A percentile compares a stretch with the other conserved stretches of the same genome.
These are phyloP conservation scores for Philaethria dido DNA, from an alignment of 2,888 invertebrate genomes.

Conservation along the genomic window DNA sequence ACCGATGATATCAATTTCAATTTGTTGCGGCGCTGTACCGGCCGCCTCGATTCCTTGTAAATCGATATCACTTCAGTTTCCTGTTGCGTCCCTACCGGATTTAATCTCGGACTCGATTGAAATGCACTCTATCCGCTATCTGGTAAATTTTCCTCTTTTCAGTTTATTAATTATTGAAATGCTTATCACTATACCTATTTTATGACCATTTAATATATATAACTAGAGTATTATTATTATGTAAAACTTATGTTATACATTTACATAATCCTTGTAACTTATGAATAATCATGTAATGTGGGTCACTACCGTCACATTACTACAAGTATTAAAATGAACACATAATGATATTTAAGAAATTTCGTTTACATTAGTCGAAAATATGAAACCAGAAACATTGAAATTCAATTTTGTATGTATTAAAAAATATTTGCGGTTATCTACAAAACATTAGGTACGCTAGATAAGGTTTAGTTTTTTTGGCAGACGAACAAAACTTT, in stretches of 20 bases:
- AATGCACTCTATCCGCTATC: slow-evolving; percentile 54
- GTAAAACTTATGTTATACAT: background rate
- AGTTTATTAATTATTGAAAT: slow-evolving; percentile 24
- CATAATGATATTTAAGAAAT: background rate
- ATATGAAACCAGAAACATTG: background rate
- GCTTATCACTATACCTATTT: background rate
- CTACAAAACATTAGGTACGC: slow-evolving; percentile 35
- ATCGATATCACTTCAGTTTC: slow-evolving; percentile 80
- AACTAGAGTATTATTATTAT: background rate
- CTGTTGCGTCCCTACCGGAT: slow-evolving; percentile 74
- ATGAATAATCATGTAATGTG: background rate
- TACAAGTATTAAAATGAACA: background rate
- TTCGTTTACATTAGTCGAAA: background rate
- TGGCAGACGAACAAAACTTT: slow-evolving; percentile 39
- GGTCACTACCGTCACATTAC: background rate
- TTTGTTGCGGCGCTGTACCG: slow-evolving; percentile 79
- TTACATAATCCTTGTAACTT: slow-evolving; percentile 6
- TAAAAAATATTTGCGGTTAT: slow-evolving; percentile 2
- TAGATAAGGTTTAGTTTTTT: slow-evolving; percentile 40
- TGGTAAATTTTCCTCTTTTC: slow-evolving; percentile 34
- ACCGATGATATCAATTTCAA: slow-evolving; percentile 83
- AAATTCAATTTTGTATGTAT: background rate
- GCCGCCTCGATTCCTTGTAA: slow-evolving; percentile 75
- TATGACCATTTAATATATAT: background rate
- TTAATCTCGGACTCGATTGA: slow-evolving; percentile 75